Evolutionary conservation across 2,113 vertebrate genomes (phyloP).

Genomic region (Diphyllodes magnificus): DNA sequence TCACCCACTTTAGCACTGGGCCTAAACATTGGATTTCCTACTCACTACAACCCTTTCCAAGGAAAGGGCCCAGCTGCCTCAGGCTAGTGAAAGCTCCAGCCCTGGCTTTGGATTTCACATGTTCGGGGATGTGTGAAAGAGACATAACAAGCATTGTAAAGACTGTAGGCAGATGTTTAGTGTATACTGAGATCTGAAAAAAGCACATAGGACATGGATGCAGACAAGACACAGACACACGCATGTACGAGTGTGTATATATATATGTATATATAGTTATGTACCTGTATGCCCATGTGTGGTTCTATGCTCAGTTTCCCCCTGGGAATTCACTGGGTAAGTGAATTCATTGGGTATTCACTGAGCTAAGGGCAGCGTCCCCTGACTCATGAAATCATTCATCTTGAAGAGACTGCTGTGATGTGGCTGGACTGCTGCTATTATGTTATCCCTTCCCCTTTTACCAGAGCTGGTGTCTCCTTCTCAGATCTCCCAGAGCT

Average conservation of each 20-base stretch:
- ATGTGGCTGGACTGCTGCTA: not conserved
- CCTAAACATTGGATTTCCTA: not conserved
- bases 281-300: not conserved
- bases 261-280: rapidly evolving
- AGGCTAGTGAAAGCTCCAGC: not conserved
- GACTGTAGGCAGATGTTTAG: not conserved
- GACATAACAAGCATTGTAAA: not conserved
- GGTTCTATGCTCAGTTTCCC: not conserved
- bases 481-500: not conserved
- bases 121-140: not conserved
- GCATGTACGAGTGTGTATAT: rapidly evolving
- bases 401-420: not conserved
- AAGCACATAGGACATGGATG: rapidly evolving
- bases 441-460: not conserved
- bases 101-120: not conserved
- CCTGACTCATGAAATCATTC: not conserved
- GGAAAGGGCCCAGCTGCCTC: not conserved
- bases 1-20: not conserved
- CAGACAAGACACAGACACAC: not conserved
- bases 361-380: not conserved
- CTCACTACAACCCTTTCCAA: not conserved
- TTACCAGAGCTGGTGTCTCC: not conserved
- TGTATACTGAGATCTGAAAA: not conserved
- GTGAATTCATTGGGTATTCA: not conserved
- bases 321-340: too few relatives aligned